Evolutionary conservation across 2,113 vertebrate genomes (phyloP).

Genomic region (Phyllopteryx taeniolatus): DNA sequence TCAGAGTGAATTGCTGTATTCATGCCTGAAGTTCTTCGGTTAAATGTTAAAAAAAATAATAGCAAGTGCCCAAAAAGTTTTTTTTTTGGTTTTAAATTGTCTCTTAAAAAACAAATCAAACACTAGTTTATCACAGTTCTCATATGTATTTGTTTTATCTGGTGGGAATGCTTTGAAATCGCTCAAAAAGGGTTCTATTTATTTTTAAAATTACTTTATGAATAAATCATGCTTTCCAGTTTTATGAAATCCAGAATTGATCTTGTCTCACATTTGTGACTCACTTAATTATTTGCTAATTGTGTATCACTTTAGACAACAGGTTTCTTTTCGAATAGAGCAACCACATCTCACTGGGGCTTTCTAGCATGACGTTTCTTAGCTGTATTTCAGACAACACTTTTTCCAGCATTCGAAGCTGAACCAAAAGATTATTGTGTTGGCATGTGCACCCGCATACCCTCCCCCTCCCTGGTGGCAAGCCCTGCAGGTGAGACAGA

Average conservation of each 20-base stretch:
- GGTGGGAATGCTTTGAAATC: too few relatives aligned
- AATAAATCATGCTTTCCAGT: neutral
- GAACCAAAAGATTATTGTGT: neutral
- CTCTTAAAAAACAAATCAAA: too few relatives aligned
- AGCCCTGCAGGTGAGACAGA: conserved; percentile 59
- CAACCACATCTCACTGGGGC: neutral
- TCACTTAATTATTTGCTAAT: neutral
- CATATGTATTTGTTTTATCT: too few relatives aligned
- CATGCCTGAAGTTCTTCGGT: too few relatives aligned
- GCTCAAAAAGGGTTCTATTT: too few relatives aligned
- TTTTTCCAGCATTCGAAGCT: conserved; percentile 1
- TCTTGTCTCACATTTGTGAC: neutral
- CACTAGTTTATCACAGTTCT: too few relatives aligned
- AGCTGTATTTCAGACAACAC: neutral
- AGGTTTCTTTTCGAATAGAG: neutral
- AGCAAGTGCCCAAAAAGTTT: too few relatives aligned
- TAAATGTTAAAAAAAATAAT: too few relatives aligned
- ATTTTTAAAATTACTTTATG: too few relatives aligned
- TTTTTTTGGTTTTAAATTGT: too few relatives aligned
- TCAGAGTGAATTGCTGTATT: too few relatives aligned
- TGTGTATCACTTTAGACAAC: neutral
- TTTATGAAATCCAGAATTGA: neutral
- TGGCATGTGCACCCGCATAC: neutral
- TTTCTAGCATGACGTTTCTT: neutral
- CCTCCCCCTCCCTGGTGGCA: conserved; percentile 27